Base-by-base conservation (phyloP, 2,888 invertebrate genomes). In the Lasioglossum zephyrum region DNA sequence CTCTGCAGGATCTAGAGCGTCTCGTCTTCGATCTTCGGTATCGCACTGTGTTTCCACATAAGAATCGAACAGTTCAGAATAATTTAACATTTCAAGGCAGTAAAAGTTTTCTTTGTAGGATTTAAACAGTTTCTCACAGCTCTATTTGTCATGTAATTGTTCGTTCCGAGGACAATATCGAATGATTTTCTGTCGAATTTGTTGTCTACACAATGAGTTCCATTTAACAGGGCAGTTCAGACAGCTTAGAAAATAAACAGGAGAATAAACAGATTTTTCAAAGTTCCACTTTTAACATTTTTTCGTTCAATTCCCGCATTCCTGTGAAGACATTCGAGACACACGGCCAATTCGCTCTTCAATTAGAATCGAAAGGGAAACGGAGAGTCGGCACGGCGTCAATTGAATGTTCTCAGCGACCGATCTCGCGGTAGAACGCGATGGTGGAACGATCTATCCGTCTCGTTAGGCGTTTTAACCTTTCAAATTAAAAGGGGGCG, bases 401-500 rank as follows among this genome's bases (percentile, higher is more conserved):
- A 22, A 41, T 69, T 22, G 69, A 69, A 69, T 31, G 69, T 69
- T 69, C 69, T 39, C 39, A 22, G 39, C n/a, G 69, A n/a, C 39
- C 69, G 69, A 69, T 69, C 69, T 9, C 18, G 69, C 8, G 69
- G 22, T 22, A 9, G 69, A 18, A 22, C 18, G 36, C 36, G 22
- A 69, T 39, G 69, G 39, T 39, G 39, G 69, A 73, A 60, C 66
- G 81, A 76, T 73, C 73, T 57, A 75, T 47, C 18, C 53, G 44
- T 73, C 83, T 81, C 76, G 76, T 82, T 66, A 73, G 77, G 6
- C 63, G 47, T 53, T 31, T 70, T 77, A 82, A 82, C 78, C 75
- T 83, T 76, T 83, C 84, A n/a, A 75, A 75, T 83, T 73, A 79
- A 78, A 49, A 47, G 69, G n/a, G 22, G 22, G 26, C 82, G 84